A percentile compares a stretch with the other conserved stretches of the same genome.
Evolutionary conservation across 2,113 vertebrate genomes (phyloP).

Genomic region (Scopus umbretta): DNA sequence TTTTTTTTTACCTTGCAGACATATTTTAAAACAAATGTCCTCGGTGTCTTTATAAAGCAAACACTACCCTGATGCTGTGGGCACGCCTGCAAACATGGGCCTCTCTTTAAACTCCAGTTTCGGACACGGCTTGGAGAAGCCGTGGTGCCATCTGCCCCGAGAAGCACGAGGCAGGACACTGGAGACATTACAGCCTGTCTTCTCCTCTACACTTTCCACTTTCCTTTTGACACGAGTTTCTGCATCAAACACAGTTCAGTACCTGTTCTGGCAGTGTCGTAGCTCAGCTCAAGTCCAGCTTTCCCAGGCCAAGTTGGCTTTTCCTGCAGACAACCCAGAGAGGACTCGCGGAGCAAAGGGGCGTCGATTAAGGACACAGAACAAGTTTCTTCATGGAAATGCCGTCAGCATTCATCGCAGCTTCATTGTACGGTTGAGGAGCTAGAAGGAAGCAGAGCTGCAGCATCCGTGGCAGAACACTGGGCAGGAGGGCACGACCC

Average conservation of each 20-base stretch:
- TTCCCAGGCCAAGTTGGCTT: not conserved
- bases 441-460: not conserved
- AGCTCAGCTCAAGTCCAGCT: not conserved
- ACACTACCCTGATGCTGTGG: fast-evolving
- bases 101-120: not conserved
- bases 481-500: not conserved
- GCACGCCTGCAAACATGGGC: not conserved
- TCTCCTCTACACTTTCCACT: not conserved
- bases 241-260: not conserved
- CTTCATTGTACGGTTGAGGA: not conserved
- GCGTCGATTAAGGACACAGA: not conserved
- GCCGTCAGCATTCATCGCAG: not conserved
- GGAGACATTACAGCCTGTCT: not conserved
- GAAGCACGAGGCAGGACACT: fast-evolving
- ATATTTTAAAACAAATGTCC: fast-evolving
- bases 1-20: not conserved
- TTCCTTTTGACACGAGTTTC: not conserved
- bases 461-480: not conserved
- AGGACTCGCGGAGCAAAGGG: not conserved
- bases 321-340: not conserved
- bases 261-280: not conserved
- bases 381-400: no score
- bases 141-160: fast-evolving
- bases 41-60: not conserved
- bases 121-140: not conserved